Base-by-base conservation (phyloP, 30 jellyfish, hydroid and myxozoan genomes). In the Hydractinia symbiolongicarpus region DNA sequence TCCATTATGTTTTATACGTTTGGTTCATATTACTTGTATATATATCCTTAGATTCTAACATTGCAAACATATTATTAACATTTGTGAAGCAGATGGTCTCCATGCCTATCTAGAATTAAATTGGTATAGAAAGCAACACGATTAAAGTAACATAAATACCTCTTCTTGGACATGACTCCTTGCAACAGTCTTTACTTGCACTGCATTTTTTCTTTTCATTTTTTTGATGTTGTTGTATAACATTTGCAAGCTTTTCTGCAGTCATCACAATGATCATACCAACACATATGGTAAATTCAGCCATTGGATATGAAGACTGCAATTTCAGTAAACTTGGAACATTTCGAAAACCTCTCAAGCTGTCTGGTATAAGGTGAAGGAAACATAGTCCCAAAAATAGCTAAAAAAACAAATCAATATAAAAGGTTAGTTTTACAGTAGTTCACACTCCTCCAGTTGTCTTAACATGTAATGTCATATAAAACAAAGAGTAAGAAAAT, bases 361-460 rank as follows among this genome's bases (percentile, higher is more conserved):
- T 54, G 10, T 82, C 89, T 21, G 89, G 89, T 17, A 82, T 73
- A 9, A 82, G 76, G 75, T 82, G 88, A 13, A 82, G 86, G 80
- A 67, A 82, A 71, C 89, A 70, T 20, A 82, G 49, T 50, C 89
- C 89, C 54, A 82, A 88, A 17, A 82, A 82, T n/a, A 82, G 88
- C 89, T 82, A 44, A 62, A 54, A 5, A n/a, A 40, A 61, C 50
- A 66, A 16, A 50, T 16, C 15, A 19, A 7, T 5, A 54, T 54
- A 61, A 78, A 54, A 30, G 13, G 1, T 72, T 30, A 30, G 44
- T 30, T 30, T 30, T 30, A 30, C 44, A 30, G 44, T 30, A 30
- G 44, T 30, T 30, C 2, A 30, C 44, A 30, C 44, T 30, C 1
- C 44, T 30, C 44, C 44, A 30, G 44, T 2, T 30, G 44, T 30